phyloP scores from a whole-genome alignment of 2,797 vertebrate species.

The Rallus crepitans region DNA sequence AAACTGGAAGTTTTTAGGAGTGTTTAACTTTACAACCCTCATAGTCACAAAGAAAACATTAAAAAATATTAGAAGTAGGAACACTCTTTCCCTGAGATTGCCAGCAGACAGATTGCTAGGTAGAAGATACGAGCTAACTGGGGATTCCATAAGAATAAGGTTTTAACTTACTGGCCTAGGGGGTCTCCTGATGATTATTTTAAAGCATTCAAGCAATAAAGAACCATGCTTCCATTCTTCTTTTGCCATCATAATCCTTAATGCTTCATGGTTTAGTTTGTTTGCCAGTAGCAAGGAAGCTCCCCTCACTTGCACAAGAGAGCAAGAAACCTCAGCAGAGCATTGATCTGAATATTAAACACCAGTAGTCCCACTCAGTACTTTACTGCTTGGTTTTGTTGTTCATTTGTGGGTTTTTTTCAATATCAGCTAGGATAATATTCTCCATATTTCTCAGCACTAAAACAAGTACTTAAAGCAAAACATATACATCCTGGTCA shows the following conservation, averaged over 20 bases:
- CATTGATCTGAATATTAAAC: neutral
- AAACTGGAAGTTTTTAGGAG: neutral
- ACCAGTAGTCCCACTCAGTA: neutral
- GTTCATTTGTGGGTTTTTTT: neutral
- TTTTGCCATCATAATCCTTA: neutral
- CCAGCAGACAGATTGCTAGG: neutral
- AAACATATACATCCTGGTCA: neutral
- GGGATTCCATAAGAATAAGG: neutral
- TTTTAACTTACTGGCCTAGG: neutral
- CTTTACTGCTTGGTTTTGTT: neutral
- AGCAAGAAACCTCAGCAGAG: neutral
- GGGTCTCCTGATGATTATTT: neutral
- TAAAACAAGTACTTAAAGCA: neutral
- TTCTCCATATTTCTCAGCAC: neutral
- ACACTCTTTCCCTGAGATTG: neutral
- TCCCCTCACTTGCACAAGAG: neutral
- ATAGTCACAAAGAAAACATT: neutral
- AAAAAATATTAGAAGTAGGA: neutral
- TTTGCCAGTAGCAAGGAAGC: neutral
- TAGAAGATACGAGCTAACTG: neutral
- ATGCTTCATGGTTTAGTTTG: neutral
- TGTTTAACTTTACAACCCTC: neutral
- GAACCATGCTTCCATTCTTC: neutral
- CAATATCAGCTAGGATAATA: neutral
- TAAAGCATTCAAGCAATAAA: neutral